These are phyloP conservation scores for Andricus curvator DNA, from an alignment of 2,888 invertebrate genomes.

Conservation along the genomic window DNA sequence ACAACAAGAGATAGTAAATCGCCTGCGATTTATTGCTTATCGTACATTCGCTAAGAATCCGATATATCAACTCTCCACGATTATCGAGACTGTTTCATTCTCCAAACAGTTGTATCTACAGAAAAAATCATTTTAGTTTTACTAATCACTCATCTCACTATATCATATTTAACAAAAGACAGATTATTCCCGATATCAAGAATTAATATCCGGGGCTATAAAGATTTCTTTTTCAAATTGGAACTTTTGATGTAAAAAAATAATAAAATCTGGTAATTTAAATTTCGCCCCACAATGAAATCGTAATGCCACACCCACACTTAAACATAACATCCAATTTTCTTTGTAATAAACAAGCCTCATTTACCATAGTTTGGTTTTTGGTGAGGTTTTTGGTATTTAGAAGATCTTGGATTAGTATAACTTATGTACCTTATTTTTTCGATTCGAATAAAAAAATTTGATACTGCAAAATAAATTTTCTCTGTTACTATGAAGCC, in stretches of 20 bases:
- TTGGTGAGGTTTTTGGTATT: not conserved
- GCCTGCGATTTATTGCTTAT: constrained; percentile 35
- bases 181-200: too few species aligned
- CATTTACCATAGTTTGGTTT: not conserved
- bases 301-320: not conserved
- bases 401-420: too few species aligned
- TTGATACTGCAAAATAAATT: not conserved
- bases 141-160: too few species aligned
- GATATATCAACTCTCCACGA: not conserved
- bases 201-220: too few species aligned
- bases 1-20: constrained; percentile 28
- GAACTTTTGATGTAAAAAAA: too few species aligned
- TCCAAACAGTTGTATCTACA: not conserved
- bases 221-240: too few species aligned
- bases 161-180: too few species aligned
- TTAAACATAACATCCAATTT: not conserved
- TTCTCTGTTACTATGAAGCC: not conserved
- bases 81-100: not conserved
- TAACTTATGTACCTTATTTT: not conserved
- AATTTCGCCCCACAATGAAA: not conserved
- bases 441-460: too few species aligned
- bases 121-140: not conserved
- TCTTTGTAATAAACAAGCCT: too few species aligned
- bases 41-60: constrained; percentile 15
- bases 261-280: not conserved